Evolutionary conservation across 53 echinoderm and acorn worm species (phyloP).

Genomic region (Luidia sarsii): DNA sequence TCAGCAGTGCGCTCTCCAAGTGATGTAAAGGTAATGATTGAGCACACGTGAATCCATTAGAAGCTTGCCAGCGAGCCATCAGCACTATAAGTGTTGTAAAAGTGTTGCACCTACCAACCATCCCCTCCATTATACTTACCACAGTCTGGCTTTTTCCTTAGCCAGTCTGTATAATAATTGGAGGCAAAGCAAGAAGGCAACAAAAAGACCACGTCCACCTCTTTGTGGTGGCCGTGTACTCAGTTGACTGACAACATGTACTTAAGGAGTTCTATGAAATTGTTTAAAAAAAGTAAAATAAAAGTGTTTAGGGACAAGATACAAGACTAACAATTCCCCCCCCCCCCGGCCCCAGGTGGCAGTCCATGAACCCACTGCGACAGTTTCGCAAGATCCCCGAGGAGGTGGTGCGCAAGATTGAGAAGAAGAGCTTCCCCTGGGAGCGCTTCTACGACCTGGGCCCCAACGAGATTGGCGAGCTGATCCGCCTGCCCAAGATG

Average conservation of each 20-base stretch:
- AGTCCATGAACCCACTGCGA: slow-evolving; percentile 96
- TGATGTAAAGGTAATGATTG: too few species aligned
- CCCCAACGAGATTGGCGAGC: slow-evolving; percentile 96
- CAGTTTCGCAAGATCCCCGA: slow-evolving; percentile 99
- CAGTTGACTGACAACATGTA: slow-evolving; percentile 41
- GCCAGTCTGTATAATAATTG: slow-evolving; percentile 35
- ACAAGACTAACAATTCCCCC: too few species aligned
- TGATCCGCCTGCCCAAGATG: slow-evolving; percentile 99
- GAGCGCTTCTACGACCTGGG: slow-evolving; percentile 98
- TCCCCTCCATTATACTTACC: slow-evolving; percentile 38
- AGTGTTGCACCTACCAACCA: too few species aligned
- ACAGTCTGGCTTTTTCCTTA: slow-evolving; percentile 16
- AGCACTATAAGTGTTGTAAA: too few species aligned
- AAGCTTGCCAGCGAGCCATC: too few species aligned
- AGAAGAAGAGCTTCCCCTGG: slow-evolving; percentile 99
- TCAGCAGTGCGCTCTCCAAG: not conserved
- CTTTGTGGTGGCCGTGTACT: slow-evolving; percentile 46
- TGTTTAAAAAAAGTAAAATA: too few species aligned
- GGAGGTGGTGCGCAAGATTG: slow-evolving; percentile 97
- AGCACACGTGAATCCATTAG: too few species aligned
- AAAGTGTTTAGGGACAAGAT: too few species aligned
- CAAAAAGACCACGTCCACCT: slow-evolving; percentile 37
- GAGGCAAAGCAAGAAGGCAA: slow-evolving; percentile 12
- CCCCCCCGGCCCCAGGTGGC: slow-evolving; percentile 99
- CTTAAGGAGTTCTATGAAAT: too few species aligned